Base-by-base conservation (phyloP, 2,113 vertebrate species). In the Strigops habroptila region DNA sequence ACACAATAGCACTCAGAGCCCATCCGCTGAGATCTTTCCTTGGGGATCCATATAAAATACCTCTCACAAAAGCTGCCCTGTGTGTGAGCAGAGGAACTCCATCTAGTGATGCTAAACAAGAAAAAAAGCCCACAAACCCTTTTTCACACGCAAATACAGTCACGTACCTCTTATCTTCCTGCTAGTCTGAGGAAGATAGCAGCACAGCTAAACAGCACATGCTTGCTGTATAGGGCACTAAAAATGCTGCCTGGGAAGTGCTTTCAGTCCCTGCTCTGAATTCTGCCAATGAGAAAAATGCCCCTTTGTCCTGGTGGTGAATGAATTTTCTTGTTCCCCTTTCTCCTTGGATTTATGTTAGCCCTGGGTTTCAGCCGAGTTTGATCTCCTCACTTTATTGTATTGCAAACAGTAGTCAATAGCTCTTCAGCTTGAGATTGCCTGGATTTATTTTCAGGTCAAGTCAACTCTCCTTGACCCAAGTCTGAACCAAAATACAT, bases 331-430 rank as follows among this genome's bases (percentile, higher is more conserved):
- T 95, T 97, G 95, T 97, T 96, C 83, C 83, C 71, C 63, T 79
- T 87, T 96, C 76, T 78, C n/a, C 73, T 31, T 91, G 83, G 94
- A 96, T 97, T 96, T 96, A 94, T 92, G 95, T 91, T 95, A 94
- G 63, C 75, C 68, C 86, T 76, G 84, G 83, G n/a, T 76, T 53
- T 91, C 69, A 86, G 81, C 81, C 0, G 12, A 92, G 92, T 95
- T 95, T 95, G 91, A 96, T 96, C 94, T 96, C 92, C 91, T 95
- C 10, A 7, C 94, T 94, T 95, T 78, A 96, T 94, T 93, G 90
- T 95, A 96, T 95, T 64, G 88, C 96, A 96, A 94, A 96, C 96
- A 97, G 96, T 97, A 97, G 96, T 97, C 96, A 97, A 96, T 96
- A 81, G 96, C 92, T 95, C 88, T 95, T 89, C 94, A 88, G 94